Evolutionary conservation across 2,888 invertebrate genomes (phyloP), one percentile per base, ranked within the genome.

Genomic region (Eueremaeus valkanovi): DNA sequence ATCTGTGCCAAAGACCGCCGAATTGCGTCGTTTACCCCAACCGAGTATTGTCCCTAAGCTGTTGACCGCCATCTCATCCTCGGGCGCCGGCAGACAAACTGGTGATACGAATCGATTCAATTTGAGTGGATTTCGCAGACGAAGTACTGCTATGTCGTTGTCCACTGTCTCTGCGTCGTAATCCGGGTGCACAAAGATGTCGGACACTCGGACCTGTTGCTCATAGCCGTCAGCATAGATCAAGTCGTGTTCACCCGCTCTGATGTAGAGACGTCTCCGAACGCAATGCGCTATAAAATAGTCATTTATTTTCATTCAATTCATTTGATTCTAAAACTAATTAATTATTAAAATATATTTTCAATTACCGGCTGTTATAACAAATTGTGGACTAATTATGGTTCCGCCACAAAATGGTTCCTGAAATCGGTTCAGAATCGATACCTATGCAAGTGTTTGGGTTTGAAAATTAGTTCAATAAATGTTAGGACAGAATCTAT

Each of bases 321-420:
- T 51, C 0, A n/a, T 27, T 1, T 31, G n/a, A n/a, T n/a, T n/a
- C n/a, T n/a, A n/a, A n/a, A n/a, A 29, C 11, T 18, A 29, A 5
- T 21, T 61, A 11, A 18, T 16, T 29, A 24, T 29, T 18, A 13
- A 31, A 18, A n/a, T 24, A 36, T 31, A 27, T 24, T 9, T 36
- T 45, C 1, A 63, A 63, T 68, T 45, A 75, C 75, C 75, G 24
- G 93, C 93, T 0, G 93, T 93, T 76, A 93, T 85, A 66, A 93
- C 90, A 93, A 93, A 94, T 66, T 89, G 87, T 0, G 91, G 87
- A 0, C 91, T 89, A 24, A 94, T 88, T 40, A 94, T 83, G 1
- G 93, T 93, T 1, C 93, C 94, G 0, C 93, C 93, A 82, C 93
- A 94, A 82, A 93, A 92, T 36, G 91, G 90, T 85, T 94, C 93